Base-by-base conservation (phyloP, 2,888 invertebrate genomes). In the Phorcus lineatus region DNA sequence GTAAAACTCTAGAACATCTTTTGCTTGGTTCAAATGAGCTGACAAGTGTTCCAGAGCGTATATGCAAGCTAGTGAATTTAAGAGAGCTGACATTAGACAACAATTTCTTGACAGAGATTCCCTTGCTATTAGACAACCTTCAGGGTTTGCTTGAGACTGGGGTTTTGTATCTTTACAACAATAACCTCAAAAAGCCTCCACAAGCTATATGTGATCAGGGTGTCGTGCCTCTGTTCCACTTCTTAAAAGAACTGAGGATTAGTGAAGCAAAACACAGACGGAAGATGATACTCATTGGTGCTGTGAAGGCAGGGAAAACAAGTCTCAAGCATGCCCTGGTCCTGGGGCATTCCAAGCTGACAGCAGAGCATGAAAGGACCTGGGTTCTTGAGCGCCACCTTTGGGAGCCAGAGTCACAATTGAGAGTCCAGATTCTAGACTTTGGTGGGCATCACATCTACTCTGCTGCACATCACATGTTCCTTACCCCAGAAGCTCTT, bases 401-500 rank as follows among this genome's bases (percentile, higher is more conserved):
- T 7, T 91, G 91, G 91, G 91, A 91, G 77, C 91, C 91, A 0
- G 89, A 90, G 66, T 87, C 89, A 0, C 85, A 88, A n/a, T 81
- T 90, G 13, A 78, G 90, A 19, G 87, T 91, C 19, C 82, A 90
- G 84, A 87, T 91, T 31, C 83, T 91, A 13, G 91, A 91, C 82
- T 91, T 91, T 86, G 91, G 91, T 0, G 91, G 91, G 2, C 91
- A 91, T 80, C 90, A 91, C 77, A 90, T 91, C 47, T 91, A 91
- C 82, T 90, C 90, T n/a, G 91, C 90, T n/a, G 91, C 91, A 7
- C 90, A 91, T 74, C 90, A 91, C 82, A 88, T 91, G 88, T 91
- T 90, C 74, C 84, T 91, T 19, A 90, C 91, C 0, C 88, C 90
- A 2, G 90, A 91, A 77, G 91, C 91, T 55, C 82, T 90, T n/a